These are phyloP conservation scores for Spinus pinus DNA, from an alignment of 2,797 vertebrate species.

Conservation along the genomic window DNA sequence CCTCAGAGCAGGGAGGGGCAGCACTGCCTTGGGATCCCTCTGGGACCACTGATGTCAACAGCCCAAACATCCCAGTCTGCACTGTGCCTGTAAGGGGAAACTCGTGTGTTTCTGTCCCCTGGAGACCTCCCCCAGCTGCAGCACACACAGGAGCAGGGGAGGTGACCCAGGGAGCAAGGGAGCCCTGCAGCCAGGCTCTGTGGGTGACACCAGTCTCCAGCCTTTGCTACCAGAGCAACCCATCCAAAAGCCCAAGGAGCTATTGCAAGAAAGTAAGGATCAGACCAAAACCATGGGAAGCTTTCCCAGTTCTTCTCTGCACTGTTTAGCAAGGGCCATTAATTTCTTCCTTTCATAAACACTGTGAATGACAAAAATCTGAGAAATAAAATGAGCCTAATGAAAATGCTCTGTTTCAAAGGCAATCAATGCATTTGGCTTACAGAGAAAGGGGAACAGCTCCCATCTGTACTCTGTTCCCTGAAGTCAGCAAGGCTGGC, in stretches of 20 bases:
- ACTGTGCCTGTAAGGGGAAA: background rate
- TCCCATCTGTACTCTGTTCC: background rate
- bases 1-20: background rate
- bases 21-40: background rate
- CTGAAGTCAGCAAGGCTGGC: constrained; percentile 12
- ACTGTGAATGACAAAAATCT: constrained; percentile 23
- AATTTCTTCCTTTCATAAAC: constrained; percentile 54
- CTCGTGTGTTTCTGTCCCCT: background rate
- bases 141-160: background rate
- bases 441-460: background rate
- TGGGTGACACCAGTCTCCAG: rapidly evolving
- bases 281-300: background rate
- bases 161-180: rapidly evolving
- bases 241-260: background rate
- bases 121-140: background rate
- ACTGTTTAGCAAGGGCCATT: constrained; percentile 6
- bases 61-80: background rate
- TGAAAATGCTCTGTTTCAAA: constrained; percentile 52
- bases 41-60: rapidly evolving
- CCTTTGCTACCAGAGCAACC: background rate
- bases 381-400: constrained; percentile 41
- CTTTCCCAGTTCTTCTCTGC: background rate
- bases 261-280: background rate
- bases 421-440: constrained; percentile 26
- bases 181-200: background rate